Base-by-base conservation (phyloP, 2,888 invertebrate genomes). In the Saturnia pavonia region DNA sequence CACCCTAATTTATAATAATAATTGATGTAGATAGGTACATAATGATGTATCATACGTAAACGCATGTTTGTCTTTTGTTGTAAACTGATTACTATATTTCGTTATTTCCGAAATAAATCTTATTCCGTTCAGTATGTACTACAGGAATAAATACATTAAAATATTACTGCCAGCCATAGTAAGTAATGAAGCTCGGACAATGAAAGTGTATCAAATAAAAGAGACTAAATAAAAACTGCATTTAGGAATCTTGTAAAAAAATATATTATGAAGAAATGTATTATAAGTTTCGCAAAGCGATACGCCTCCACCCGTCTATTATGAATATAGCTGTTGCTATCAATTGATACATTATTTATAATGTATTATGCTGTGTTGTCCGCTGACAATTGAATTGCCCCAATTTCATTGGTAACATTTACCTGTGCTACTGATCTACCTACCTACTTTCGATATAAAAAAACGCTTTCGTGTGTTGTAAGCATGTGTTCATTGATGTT, bases 311-410 rank as follows among this genome's bases (percentile, higher is more conserved):
- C 70, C 73, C 72, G 70, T 80, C 42, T 81, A 78, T 80, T 79
- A 76, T 76, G 75, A 81, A 84, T 82, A 82, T 82, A 81, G 83
- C 82, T 82, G 82, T 82, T 81, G 83, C 82, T 80, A 85, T 83
- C 84, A 80, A 68, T 45, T 43, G 68, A 42, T 71, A 42, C 65
- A 63, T 51, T 68, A 71, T 54, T 42, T 27, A 68, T 71, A 71
- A 81, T 80, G 80, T 78, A 84, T 82, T 82, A 82, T 81, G 80
- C 76, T 73, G 77, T 82, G 80, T 84, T 85, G 86, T 78, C 57
- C 75, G 80, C 82, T 82, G 83, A 88, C 88, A 88, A 91, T 88
- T 84, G 88, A 78, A 78, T 78, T 87, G 88, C 84, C 86, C 88
- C 85, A 89, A 84, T 87, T 87, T 85, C 77, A 79, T 74, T 77